Base-by-base conservation (phyloP, 2,797 vertebrate genomes). In the Phyllotis vaccarum region DNA sequence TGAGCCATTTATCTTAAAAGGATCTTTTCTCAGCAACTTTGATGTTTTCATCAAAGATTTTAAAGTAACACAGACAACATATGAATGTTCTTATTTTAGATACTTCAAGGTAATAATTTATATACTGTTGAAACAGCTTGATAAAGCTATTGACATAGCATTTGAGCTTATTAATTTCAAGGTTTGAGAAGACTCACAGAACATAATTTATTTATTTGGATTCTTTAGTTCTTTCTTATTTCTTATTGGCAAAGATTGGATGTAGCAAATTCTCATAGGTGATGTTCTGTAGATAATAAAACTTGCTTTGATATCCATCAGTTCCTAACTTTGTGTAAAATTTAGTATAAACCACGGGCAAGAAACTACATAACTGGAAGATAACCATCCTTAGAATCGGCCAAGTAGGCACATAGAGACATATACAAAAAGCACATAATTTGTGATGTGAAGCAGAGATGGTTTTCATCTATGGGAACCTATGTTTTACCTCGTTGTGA, bases 321-420 rank as follows among this genome's bases (percentile, higher is more conserved):
- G 12, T 87, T 95, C 93, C 96, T 46, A 92, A 40, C 3, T 79
- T 88, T 66, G 12, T 78, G 17, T 37, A 85, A 91, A 66, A 78
- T 90, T 66, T 96, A 95, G 74, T 52, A 24, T 80, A 93, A 95
- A 92, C 70, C 37, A 58, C 29, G 86, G 66, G 14, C 24, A 19
- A 3, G 31, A 93, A 76, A 43, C 22, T 43, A 52, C 4, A 68
- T 60, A 78, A 82, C 27, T 68, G 86, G 34, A 60, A 6, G 88
- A 60, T 78, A n/a, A 79, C 27, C 78, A 49, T 21, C n/a, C 37
- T 62, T 21, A 62, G 86, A 66, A 54, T 91, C 37, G 31, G 43
- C 11, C 76, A 52, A 85, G 56, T 14, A 74, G 7, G 14, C 12
- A 94, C 80, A 95, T 83, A 58, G 85, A 29, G 12, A n/a, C n/a